Evolutionary conservation across 2,888 invertebrate genomes (phyloP).

Genomic region (Quadroppia sp.): DNA sequence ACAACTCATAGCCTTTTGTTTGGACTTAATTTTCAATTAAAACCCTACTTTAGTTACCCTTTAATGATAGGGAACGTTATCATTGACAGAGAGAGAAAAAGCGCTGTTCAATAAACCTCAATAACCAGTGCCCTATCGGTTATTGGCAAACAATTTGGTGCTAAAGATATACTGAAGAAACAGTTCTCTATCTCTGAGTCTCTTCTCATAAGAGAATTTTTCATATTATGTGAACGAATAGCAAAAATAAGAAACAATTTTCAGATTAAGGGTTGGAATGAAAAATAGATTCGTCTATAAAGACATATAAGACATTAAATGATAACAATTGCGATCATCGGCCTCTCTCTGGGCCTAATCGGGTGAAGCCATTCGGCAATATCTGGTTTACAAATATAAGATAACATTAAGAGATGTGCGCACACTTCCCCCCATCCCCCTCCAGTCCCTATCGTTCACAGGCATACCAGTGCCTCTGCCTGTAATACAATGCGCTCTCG

Average conservation of each 20-base stretch:
- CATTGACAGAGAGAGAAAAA: not conserved
- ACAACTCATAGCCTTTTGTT: too few relatives aligned
- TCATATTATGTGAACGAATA: too few relatives aligned
- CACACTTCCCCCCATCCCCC: not conserved
- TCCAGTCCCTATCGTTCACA: not conserved
- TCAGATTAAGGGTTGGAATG: slow-evolving; percentile 10
- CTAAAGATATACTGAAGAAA: not conserved
- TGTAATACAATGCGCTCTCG: not conserved
- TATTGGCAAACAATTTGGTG: not conserved
- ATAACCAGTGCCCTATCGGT: not conserved
- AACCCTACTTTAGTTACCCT: too few relatives aligned
- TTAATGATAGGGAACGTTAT: not conserved
- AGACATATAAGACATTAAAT: slow-evolving; percentile 2
- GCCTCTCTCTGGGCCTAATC: slow-evolving; percentile 25
- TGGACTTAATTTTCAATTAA: too few relatives aligned
- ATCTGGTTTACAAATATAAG: slow-evolving; percentile 26
- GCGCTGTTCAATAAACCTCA: not conserved
- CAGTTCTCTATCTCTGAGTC: not conserved
- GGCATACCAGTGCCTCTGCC: not conserved
- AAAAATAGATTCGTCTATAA: slow-evolving; percentile 16
- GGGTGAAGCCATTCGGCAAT: slow-evolving; percentile 28
- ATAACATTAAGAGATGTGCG: slow-evolving; percentile 30
- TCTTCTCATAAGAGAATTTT: too few relatives aligned
- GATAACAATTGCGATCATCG: slow-evolving; percentile 31
- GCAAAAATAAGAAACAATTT: not conserved